phyloP scores from a whole-genome alignment of 1,140 invertebrate species.

The Drosophila triauraria region DNA sequence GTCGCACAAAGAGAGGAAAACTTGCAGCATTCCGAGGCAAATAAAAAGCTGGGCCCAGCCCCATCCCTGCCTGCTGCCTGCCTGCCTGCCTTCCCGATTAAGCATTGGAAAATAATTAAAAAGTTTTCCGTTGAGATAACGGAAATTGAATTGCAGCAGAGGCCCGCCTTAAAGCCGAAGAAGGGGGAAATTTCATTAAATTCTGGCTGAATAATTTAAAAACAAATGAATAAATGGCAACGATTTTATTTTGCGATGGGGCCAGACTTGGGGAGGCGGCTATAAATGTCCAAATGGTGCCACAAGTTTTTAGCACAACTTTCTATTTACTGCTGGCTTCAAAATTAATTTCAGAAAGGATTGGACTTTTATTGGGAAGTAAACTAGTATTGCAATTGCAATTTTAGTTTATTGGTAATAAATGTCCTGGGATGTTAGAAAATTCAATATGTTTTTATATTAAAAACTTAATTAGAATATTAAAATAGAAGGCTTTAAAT shows the following conservation, averaged over 20 bases:
- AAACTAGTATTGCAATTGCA: no score
- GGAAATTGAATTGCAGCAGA: slow-evolving; percentile 61
- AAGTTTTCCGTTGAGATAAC: slow-evolving; percentile 71
- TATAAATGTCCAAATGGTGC: slow-evolving; percentile 26
- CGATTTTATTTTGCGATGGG: background rate
- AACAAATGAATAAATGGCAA: slow-evolving; percentile 22
- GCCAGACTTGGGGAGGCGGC: background rate
- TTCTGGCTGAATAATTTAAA: slow-evolving; percentile 59
- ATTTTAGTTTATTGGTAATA: background rate
- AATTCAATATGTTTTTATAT: no score
- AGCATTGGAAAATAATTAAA: slow-evolving; percentile 81
- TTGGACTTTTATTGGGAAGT: background rate
- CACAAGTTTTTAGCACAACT: slow-evolving; percentile 23
- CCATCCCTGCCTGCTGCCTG: no score
- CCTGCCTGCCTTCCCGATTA: slow-evolving; percentile 24
- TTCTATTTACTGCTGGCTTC: background rate
- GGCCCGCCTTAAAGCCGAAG: slow-evolving; percentile 39
- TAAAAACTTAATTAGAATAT: no score
- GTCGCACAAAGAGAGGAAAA: slow-evolving; percentile 37
- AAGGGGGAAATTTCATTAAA: slow-evolving; percentile 46
- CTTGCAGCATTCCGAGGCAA: slow-evolving; percentile 42
- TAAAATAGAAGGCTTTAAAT: no score
- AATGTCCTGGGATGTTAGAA: background rate
- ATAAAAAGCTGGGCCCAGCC: slow-evolving; percentile 30
- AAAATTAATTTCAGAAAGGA: background rate